Evolutionary conservation across 2,888 invertebrate species (phyloP).

Genomic region (Andrena haemorrhoa): DNA sequence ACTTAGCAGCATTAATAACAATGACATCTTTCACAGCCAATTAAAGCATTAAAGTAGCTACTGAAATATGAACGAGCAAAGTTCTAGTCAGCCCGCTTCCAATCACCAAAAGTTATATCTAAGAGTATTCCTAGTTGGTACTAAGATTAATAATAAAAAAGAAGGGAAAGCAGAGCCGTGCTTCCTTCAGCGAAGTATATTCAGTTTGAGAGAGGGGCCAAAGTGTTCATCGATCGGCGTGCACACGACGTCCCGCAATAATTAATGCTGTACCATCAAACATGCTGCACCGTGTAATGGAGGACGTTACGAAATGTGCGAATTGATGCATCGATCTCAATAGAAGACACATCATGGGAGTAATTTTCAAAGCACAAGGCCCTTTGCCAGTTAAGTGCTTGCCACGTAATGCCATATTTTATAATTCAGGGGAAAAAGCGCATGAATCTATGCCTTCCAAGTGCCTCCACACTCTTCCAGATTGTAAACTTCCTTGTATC

Average conservation of each 20-base stretch:
- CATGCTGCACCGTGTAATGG: slow-evolving; percentile 24
- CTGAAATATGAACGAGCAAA: too few species aligned
- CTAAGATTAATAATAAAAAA: background rate
- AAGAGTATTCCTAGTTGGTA: too few species aligned
- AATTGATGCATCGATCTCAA: slow-evolving; percentile 23
- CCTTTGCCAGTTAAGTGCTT: background rate
- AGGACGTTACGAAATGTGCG: slow-evolving; percentile 37
- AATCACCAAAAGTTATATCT: too few species aligned
- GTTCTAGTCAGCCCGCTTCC: too few species aligned
- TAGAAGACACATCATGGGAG: slow-evolving; percentile 18
- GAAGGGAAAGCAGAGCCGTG: background rate
- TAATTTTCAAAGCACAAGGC: slow-evolving; percentile 17
- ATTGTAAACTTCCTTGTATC: background rate
- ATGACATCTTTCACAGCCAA: too few species aligned
- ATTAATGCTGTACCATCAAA: slow-evolving; percentile 33
- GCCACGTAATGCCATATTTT: background rate
- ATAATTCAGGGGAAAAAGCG: background rate
- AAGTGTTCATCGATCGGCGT: slow-evolving; percentile 15
- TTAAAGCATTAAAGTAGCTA: too few species aligned
- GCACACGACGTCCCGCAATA: slow-evolving; percentile 3
- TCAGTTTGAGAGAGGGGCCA: background rate
- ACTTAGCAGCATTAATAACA: too few species aligned
- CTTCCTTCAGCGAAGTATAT: background rate
- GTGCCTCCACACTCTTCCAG: background rate
- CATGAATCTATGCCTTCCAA: background rate